Conservation (phyloP, 2,888 invertebrate species). For the Volucella bombylans region DNA sequence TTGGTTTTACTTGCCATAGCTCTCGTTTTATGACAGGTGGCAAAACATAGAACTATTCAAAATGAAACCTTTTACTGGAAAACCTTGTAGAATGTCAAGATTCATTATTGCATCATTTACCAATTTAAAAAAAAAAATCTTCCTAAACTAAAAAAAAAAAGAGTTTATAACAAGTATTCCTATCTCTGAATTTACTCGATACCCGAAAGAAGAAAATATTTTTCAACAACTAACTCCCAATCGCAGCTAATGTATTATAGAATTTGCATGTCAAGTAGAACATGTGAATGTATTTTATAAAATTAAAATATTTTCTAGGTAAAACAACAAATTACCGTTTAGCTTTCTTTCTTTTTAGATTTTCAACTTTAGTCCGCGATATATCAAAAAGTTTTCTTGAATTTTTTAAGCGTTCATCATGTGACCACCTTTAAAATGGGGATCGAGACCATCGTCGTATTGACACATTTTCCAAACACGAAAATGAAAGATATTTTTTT, state of each 20-base stretch:
- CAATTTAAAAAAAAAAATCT: no score
- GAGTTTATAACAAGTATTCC: no score
- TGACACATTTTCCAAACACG: slow-evolving; percentile 22
- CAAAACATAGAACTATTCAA: no score
- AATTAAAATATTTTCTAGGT: slow-evolving; percentile 19
- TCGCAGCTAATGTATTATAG: slow-evolving; percentile 20
- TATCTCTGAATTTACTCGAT: background rate
- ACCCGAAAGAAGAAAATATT: background rate
- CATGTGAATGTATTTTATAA: slow-evolving; percentile 23
- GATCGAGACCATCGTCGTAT: slow-evolving; percentile 30
- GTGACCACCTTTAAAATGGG: slow-evolving; percentile 50
- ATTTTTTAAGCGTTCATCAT: slow-evolving; percentile 67
- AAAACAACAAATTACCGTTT: slow-evolving; percentile 74
- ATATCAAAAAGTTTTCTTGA: slow-evolving; percentile 74
- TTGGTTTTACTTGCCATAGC: no score
- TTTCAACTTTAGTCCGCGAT: slow-evolving; percentile 74
- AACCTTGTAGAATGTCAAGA: no score
- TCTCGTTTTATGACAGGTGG: no score
- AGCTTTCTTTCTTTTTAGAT: slow-evolving; percentile 72
- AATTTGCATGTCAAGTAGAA: slow-evolving; percentile 18
- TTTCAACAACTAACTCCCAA: background rate
- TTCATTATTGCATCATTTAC: no score
- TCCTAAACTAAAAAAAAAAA: background rate
- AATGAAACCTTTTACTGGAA: no score
- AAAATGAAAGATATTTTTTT: slow-evolving; percentile 37